Conservation (phyloP, 1,140 invertebrate genomes). For the Anoplolepis gracilipes region DNA sequence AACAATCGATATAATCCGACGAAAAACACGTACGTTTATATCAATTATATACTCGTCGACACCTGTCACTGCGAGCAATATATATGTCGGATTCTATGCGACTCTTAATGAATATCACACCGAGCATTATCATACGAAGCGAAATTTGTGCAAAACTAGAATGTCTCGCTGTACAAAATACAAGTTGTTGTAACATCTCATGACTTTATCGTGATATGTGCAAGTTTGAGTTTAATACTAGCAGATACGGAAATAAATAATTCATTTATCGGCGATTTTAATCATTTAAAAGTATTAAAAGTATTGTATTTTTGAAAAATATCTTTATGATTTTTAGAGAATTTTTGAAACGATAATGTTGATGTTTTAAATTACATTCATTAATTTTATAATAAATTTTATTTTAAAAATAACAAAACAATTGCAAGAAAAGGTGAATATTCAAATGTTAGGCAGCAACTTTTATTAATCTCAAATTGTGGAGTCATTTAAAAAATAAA, state of each 20-base stretch:
- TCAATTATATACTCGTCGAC: slow-evolving; percentile 31
- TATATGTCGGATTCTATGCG: background rate
- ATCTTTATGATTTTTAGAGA: background rate
- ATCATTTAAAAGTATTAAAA: background rate
- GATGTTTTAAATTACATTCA: slow-evolving; percentile 1
- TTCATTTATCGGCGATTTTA: slow-evolving; percentile 4
- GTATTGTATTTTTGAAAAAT: background rate
- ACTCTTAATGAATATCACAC: background rate
- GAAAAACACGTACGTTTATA: slow-evolving; percentile 66
- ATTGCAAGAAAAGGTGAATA: background rate
- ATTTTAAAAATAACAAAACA: background rate
- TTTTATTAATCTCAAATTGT: background rate
- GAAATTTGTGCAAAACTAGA: slow-evolving; percentile 46
- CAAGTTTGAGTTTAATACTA: slow-evolving; percentile 22
- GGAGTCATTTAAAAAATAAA: background rate
- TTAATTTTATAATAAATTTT: slow-evolving; percentile 4
- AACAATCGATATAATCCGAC: slow-evolving; percentile 55
- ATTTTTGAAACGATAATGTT: background rate
- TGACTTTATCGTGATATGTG: slow-evolving; percentile 55
- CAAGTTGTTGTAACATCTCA: background rate
- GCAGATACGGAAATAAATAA: background rate
- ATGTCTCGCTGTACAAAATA: slow-evolving; percentile 37
- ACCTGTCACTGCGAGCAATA: slow-evolving; percentile 61
- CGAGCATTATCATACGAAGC: background rate
- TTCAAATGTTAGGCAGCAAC: background rate